Evolutionary conservation across 2,888 invertebrate species (phyloP).

Genomic region (Melikaiella ostensackeni): DNA sequence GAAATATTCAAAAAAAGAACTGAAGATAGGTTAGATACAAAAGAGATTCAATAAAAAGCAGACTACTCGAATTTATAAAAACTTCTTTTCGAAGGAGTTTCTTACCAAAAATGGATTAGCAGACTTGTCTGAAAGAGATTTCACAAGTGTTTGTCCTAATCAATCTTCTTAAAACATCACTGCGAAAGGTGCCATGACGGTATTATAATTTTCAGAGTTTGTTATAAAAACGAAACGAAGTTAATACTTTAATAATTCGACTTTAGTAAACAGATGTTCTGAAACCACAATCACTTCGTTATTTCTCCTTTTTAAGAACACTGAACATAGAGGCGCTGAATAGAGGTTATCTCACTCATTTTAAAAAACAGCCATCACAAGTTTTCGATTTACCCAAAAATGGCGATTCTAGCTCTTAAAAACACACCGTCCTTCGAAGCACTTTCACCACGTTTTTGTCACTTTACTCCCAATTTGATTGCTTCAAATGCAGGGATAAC

Average conservation of each 20-base stretch:
- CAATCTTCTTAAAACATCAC: constrained; percentile 29
- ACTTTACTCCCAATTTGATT: not conserved
- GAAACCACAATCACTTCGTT: constrained; percentile 16
- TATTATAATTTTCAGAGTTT: constrained; percentile 2
- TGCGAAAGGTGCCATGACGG: constrained; percentile 5
- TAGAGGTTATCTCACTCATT: constrained; percentile 38
- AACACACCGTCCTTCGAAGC: constrained; percentile 1
- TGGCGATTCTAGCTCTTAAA: constrained; percentile 14
- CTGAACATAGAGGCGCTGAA: constrained; percentile 21
- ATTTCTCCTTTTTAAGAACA: constrained; percentile 36
- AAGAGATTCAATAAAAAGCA: not conserved
- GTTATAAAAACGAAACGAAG: not conserved
- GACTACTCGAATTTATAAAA: not conserved
- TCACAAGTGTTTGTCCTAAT: constrained; percentile 25
- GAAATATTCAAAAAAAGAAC: not conserved
- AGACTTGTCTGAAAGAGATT: constrained; percentile 21
- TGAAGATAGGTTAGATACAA: not conserved
- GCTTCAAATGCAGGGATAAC: not conserved
- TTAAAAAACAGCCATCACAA: not conserved
- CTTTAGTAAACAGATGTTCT: constrained; percentile 11
- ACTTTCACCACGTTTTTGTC: not conserved
- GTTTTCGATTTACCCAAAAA: constrained; percentile 21
- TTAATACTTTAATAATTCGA: constrained; percentile 10
- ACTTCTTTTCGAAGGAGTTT: not conserved
- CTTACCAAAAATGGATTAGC: constrained; percentile 37